phyloP scores from a whole-genome alignment of 2,113 vertebrate species.

The Ptychochromis oligacanthus region DNA sequence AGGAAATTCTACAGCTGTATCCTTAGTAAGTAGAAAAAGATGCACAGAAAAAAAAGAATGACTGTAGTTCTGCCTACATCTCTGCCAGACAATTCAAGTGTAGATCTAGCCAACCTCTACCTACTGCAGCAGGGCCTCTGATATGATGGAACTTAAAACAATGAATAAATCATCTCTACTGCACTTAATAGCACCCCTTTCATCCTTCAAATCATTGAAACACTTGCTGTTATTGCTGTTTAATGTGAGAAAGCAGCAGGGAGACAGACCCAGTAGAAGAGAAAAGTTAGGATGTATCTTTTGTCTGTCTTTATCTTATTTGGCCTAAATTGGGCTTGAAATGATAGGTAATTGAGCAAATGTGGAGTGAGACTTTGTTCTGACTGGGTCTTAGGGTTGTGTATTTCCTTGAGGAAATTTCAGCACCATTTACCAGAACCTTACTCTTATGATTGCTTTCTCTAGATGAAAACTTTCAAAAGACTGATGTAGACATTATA shows the following conservation, averaged over 20 bases:
- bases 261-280: background rate
- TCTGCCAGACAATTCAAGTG: constrained; percentile 47
- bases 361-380: background rate
- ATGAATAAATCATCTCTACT: constrained; percentile 51
- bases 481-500: constrained; percentile 6
- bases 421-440: background rate
- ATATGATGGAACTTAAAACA: constrained; percentile 47
- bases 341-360: constrained; percentile 21
- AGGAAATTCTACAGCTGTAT: constrained; percentile 8
- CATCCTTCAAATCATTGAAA: constrained; percentile 47
- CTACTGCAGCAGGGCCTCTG: constrained; percentile 27
- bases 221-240: constrained; percentile 15
- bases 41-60: constrained; percentile 7
- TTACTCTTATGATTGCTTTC: background rate
- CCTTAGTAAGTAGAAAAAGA: background rate
- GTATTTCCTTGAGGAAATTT: background rate
- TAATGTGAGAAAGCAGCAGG: constrained; percentile 1
- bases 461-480: background rate
- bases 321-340: constrained; percentile 28
- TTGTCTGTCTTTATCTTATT: background rate
- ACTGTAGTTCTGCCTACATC: constrained; percentile 18
- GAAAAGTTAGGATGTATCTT: constrained; percentile 9
- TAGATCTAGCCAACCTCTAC: constrained; percentile 26
- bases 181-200: constrained; percentile 43
- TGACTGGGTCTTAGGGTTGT: background rate